These are phyloP conservation scores for Strigamia transsilvanica DNA, from an alignment of 2,888 invertebrate species.

Conservation along the genomic window DNA sequence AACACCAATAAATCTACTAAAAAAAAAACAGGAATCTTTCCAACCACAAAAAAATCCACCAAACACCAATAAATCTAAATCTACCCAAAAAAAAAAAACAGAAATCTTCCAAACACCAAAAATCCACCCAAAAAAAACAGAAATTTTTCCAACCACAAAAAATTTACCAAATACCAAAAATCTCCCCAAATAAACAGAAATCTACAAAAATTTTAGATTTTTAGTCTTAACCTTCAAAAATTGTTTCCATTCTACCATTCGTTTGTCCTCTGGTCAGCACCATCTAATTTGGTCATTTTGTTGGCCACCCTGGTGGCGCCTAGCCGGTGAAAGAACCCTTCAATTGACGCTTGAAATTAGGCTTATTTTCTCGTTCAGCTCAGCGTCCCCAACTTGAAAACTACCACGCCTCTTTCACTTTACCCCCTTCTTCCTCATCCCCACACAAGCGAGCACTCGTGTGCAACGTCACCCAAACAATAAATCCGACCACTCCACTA, in stretches of 20 bases:
- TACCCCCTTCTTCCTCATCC: conserved; percentile 15
- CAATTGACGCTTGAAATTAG: conserved; percentile 48
- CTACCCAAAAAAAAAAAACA: too few relatives aligned
- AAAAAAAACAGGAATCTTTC: too few relatives aligned
- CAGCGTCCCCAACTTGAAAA: conserved; percentile 49
- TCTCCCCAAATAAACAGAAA: too few relatives aligned
- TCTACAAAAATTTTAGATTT: neutral
- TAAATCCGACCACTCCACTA: conserved; percentile 10
- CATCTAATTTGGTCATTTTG: conserved; percentile 45
- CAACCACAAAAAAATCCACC: too few relatives aligned
- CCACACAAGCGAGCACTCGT: neutral
- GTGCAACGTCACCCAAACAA: conserved; percentile 26
- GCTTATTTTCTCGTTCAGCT: conserved; percentile 49
- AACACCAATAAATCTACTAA: too few relatives aligned
- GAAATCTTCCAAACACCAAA: too few relatives aligned
- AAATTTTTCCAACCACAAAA: too few relatives aligned
- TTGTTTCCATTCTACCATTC: neutral
- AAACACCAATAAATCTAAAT: too few relatives aligned
- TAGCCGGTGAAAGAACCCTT: conserved; percentile 35
- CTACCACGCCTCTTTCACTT: conserved; percentile 37
- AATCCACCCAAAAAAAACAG: too few relatives aligned
- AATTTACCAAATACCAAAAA: too few relatives aligned
- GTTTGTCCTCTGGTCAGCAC: conserved; percentile 43
- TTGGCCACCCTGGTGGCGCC: conserved; percentile 46
- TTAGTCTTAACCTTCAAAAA: neutral